Base-by-base conservation (phyloP, 1,140 invertebrate species). In the Delia radicum region DNA sequence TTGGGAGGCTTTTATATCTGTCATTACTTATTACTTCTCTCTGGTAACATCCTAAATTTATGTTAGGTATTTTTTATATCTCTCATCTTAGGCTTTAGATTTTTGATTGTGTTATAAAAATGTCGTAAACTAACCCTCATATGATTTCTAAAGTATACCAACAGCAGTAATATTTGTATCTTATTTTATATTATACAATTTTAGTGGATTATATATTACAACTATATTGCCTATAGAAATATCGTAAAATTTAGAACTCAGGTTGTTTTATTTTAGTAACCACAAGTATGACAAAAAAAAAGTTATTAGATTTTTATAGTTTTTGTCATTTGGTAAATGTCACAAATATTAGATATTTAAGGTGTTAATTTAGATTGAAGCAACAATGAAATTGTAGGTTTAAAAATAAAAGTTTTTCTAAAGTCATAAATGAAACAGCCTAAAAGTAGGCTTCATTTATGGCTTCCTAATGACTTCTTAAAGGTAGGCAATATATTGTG, bases 201-300 rank as follows among this genome's bases (percentile, higher is more conserved):
- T 69, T 69, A 69, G 65, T 69, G 65, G 65, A 69, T 69, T 69
- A 69, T 12, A 69, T 21, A 69, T 37, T n/a, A n/a, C n/a, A n/a
- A 37, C 65, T 69, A 33, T 69, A 69, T 69, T n/a, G 65, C 65
- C 65, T 69, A 69, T 69, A 69, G 65, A 69, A 69, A 69, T 33
- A 69, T 69, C 65, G 65, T 69, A 69, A 69, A 69, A 69, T 55
- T 48, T 55, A 33, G 15, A 33, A 33, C 65, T 37, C 65, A 37
- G 65, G 65, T 37, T 69, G 37, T 5, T n/a, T n/a, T n/a, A n/a
- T 67, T n/a, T 31, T 37, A 21, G 65, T 33, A 5, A 15, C 18
- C 33, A 69, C 18, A 26, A 29, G n/a, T n/a, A n/a, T n/a, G 63
- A 67, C 1, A 42, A 69, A 69, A 69, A 69, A n/a, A n/a, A n/a